These are phyloP conservation scores for Buphagus erythrorhynchus DNA, from an alignment of 2,797 vertebrate species.

Conservation along the genomic window DNA sequence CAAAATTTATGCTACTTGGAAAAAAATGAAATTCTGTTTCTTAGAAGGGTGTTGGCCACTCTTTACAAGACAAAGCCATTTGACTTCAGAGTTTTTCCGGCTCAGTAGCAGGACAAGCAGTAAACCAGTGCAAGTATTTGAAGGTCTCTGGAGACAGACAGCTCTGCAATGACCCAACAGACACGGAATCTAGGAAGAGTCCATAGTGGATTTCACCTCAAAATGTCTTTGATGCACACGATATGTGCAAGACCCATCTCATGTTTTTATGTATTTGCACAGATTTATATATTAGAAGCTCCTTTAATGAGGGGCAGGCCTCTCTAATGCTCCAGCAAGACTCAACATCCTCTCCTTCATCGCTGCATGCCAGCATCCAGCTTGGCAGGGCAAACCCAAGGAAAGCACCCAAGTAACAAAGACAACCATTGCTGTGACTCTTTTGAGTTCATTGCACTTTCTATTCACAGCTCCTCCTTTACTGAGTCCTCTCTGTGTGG, in stretches of 20 bases:
- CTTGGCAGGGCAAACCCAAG: not conserved
- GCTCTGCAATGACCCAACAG: not conserved
- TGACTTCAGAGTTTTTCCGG: not conserved
- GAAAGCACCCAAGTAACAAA: not conserved
- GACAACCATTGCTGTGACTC: rapidly evolving
- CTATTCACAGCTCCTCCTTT: not conserved
- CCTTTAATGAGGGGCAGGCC: not conserved
- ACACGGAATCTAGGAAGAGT: not conserved
- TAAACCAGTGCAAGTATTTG: not conserved
- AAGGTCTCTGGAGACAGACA: not conserved
- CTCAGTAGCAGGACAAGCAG: not conserved
- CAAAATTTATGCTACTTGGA: not conserved
- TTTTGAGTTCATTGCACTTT: not conserved
- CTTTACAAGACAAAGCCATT: not conserved
- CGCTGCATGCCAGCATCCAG: rapidly evolving
- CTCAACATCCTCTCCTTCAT: not conserved
- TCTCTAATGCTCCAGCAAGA: not conserved
- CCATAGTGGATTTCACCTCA: not conserved
- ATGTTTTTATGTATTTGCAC: not conserved
- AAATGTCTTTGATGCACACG: not conserved
- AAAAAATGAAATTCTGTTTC: not conserved
- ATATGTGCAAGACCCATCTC: not conserved
- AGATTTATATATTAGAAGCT: not conserved
- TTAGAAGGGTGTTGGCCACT: not conserved
- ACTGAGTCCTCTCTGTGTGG: not conserved